These are phyloP conservation scores for Thalpophila matura DNA, from an alignment of 2,888 invertebrate genomes.

Conservation along the genomic window DNA sequence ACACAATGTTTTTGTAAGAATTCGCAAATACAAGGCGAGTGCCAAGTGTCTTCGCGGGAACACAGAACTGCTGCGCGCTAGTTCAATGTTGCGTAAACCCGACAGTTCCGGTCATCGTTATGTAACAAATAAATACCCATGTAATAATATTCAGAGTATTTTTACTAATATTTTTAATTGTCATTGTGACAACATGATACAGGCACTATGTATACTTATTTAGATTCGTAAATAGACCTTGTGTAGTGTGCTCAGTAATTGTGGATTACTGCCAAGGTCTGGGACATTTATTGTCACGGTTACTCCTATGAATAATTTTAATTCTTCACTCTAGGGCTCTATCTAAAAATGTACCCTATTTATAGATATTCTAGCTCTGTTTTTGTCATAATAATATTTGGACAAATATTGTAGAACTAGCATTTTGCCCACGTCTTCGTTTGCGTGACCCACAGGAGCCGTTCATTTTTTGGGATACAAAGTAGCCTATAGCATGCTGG, in stretches of 20 bases:
- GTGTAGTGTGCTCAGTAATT: slow-evolving; percentile 73
- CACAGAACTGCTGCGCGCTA: slow-evolving; percentile 50
- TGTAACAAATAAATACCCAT: slow-evolving; percentile 78
- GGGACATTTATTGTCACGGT: slow-evolving; percentile 80
- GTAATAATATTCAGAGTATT: slow-evolving; percentile 28
- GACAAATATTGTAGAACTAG: background rate
- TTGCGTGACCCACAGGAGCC: no score
- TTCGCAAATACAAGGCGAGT: slow-evolving; percentile 66
- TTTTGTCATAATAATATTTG: background rate
- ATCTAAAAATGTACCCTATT: no score
- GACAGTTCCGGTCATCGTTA: slow-evolving; percentile 70
- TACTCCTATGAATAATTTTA: slow-evolving; percentile 61
- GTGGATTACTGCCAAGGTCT: slow-evolving; percentile 89
- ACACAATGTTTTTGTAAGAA: slow-evolving; percentile 80
- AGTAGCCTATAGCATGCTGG: no score
- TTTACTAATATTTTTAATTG: slow-evolving; percentile 19
- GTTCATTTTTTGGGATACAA: no score
- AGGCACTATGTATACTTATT: slow-evolving; percentile 33
- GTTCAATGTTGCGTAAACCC: slow-evolving; percentile 74
- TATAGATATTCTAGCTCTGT: slow-evolving; percentile 52
- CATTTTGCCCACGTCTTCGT: no score
- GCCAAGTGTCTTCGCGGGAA: slow-evolving; percentile 76
- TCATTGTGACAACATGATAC: slow-evolving; percentile 52
- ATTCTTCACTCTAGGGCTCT: slow-evolving; percentile 63
- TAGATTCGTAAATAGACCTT: slow-evolving; percentile 71